Percentiles rank a stretch among this genome's conserved stretches.
Conservation (phyloP, 2,888 invertebrate genomes). For the Fissipunctia ypsillon region DNA sequence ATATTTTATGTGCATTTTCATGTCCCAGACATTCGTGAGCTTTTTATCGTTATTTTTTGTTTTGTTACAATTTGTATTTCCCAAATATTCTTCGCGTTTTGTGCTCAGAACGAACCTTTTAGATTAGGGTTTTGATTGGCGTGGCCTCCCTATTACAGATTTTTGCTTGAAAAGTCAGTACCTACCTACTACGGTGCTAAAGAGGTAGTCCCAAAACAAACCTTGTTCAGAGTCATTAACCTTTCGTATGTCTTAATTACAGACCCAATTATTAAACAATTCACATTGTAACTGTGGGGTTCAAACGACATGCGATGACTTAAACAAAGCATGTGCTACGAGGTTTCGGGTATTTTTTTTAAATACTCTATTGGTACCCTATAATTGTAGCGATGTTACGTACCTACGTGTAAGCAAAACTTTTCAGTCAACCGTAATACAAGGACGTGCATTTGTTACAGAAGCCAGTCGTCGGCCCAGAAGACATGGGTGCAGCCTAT, state of each 20-base stretch:
- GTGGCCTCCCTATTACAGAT: neutral
- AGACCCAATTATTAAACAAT: no score
- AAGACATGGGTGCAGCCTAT: slow-evolving; percentile 85
- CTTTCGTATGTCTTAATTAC: no score
- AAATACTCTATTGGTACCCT: neutral
- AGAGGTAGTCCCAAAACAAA: neutral
- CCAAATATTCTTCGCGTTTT: slow-evolving; percentile 2
- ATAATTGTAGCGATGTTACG: neutral
- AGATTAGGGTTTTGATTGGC: neutral
- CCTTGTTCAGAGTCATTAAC: neutral
- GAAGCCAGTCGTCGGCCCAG: slow-evolving; percentile 79
- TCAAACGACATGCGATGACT: no score
- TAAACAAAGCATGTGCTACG: neutral
- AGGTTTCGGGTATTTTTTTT: neutral
- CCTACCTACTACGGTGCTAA: neutral
- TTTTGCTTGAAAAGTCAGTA: neutral
- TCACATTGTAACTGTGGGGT: no score
- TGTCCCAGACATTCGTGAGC: slow-evolving; percentile 27
- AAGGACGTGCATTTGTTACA: slow-evolving; percentile 75
- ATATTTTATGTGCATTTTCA: slow-evolving; percentile 56
- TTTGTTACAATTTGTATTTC: slow-evolving; percentile 15
- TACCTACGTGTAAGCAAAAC: neutral
- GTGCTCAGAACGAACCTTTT: neutral
- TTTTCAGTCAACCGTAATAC: neutral
- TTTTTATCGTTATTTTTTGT: slow-evolving; percentile 42